phyloP scores from a whole-genome alignment of 2,113 vertebrate genomes.

The Clupea harengus region DNA sequence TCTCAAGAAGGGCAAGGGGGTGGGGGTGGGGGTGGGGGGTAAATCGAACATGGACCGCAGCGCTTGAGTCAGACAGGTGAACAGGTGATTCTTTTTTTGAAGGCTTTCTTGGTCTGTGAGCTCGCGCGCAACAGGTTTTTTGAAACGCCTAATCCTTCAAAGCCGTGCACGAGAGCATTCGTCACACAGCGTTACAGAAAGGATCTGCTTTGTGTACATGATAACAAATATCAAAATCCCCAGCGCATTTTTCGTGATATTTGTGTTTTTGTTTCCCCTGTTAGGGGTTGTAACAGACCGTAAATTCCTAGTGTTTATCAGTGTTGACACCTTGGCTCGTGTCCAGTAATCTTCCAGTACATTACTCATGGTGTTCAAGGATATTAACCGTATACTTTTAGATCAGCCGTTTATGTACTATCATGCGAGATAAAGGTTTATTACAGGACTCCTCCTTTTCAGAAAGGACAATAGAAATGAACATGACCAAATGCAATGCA shows the following conservation, averaged over 20 bases:
- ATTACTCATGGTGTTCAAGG: background rate
- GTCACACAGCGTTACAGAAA: background rate
- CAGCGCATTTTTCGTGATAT: background rate
- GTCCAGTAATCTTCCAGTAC: background rate
- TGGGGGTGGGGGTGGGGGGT: constrained; percentile 25
- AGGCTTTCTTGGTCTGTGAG: constrained; percentile 17
- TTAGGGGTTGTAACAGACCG: background rate
- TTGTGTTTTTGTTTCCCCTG: background rate
- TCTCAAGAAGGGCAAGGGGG: constrained; percentile 32
- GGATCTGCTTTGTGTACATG: background rate
- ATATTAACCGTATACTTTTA: background rate
- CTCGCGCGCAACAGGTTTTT: constrained; percentile 25
- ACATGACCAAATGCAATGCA: background rate
- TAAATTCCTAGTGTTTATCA: background rate
- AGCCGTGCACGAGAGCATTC: background rate
- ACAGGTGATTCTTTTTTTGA: constrained; percentile 27
- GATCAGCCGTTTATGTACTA: background rate
- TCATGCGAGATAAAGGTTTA: background rate
- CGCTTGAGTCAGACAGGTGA: constrained; percentile 37
- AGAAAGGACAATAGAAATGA: background rate
- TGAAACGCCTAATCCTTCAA: constrained; percentile 17
- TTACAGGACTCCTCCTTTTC: background rate
- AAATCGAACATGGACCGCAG: constrained; percentile 39
- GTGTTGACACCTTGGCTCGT: background rate
- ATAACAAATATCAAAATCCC: background rate